A percentile compares a stretch with the other conserved stretches of the same genome.
Conservation (phyloP, 1,140 invertebrate species). For the Protaetia brevitarsis region DNA sequence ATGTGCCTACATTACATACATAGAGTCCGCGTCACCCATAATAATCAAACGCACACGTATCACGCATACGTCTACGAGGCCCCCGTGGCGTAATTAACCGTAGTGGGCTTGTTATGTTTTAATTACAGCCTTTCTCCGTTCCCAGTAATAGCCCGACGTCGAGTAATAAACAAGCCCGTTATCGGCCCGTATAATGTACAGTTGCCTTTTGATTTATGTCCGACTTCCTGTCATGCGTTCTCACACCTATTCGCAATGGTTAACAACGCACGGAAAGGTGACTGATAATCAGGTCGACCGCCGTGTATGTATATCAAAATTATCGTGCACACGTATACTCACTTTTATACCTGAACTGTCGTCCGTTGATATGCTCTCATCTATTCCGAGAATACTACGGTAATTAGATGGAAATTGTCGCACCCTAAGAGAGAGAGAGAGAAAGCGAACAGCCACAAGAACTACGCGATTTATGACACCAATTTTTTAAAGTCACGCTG, state of each 20-base stretch:
- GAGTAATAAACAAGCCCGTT: slow-evolving; percentile 10
- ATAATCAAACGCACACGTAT: neutral
- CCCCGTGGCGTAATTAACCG: neutral
- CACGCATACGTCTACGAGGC: neutral
- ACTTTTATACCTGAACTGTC: neutral
- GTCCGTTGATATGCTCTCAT: neutral
- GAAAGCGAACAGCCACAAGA: too few relatives aligned
- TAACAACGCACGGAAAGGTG: slow-evolving; percentile 9
- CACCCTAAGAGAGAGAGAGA: too few relatives aligned
- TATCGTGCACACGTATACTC: too few relatives aligned
- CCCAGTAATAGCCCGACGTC: slow-evolving; percentile 1
- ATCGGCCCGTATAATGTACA: slow-evolving; percentile 16
- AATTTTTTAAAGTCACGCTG: too few relatives aligned
- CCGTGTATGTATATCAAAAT: neutral
- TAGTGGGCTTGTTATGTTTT: slow-evolving; percentile 16
- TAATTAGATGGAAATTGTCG: slow-evolving; percentile 4
- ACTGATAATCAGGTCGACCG: neutral
- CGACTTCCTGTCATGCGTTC: slow-evolving; percentile 12
- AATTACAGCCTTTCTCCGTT: slow-evolving; percentile 8
- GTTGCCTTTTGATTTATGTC: slow-evolving; percentile 12
- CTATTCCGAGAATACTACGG: neutral
- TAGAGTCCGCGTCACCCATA: neutral
- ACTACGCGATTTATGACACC: too few relatives aligned
- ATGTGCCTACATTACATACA: neutral
- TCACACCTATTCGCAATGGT: neutral